Conservation (phyloP, 2,888 invertebrate genomes). For the Drosophila limbata region DNA sequence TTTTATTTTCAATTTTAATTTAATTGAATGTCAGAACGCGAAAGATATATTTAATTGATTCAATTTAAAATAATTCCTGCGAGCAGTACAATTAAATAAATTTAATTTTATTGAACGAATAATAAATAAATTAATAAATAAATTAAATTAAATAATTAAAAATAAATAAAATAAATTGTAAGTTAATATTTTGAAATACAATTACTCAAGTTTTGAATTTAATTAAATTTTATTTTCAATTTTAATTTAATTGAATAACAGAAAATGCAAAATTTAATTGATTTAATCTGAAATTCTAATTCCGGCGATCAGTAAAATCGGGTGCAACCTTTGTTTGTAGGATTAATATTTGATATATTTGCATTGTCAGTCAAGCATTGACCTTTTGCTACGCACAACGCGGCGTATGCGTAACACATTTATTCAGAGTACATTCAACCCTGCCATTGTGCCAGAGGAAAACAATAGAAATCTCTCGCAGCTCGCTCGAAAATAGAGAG, state of each 20-base stretch:
- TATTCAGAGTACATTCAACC: constrained; percentile 50
- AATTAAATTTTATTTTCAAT: not conserved
- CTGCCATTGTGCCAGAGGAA: constrained; percentile 8
- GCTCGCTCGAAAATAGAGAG: constrained; percentile 23
- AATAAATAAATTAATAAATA: no score
- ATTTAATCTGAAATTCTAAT: no score
- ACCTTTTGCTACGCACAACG: constrained; percentile 33
- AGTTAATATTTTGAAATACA: not conserved
- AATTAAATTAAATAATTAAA: no score
- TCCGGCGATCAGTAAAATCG: no score
- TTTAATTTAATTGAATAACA: not conserved
- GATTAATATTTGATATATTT: constrained; percentile 6
- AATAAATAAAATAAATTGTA: no score
- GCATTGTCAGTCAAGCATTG: constrained; percentile 25
- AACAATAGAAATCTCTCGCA: constrained; percentile 43
- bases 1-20: not conserved
- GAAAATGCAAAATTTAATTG: no score
- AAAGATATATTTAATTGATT: no score
- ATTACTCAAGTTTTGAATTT: not conserved
- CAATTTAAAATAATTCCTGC: no score
- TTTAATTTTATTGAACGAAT: no score
- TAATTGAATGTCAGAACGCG: not conserved
- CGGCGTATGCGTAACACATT: constrained; percentile 56
- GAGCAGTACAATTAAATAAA: not conserved
- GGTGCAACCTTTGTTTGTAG: not conserved